Evolutionary conservation across 2,888 invertebrate species (phyloP), one percentile per base, ranked within the genome.

Genomic region (Apeira syringaria): DNA sequence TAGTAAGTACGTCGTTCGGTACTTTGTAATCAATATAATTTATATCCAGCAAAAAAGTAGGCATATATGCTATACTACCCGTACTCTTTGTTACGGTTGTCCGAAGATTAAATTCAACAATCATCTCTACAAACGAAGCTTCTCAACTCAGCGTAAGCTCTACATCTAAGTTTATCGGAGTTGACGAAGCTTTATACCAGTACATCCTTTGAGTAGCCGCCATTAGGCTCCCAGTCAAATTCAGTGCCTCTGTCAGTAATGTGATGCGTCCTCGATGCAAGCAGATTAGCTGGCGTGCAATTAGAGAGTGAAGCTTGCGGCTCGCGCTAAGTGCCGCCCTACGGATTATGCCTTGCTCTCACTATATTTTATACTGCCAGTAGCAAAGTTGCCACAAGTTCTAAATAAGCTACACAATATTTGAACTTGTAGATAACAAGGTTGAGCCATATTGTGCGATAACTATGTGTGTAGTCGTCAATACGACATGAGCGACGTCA

Each of bases 251-350:
- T 59, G 59, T 56, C 49, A 53, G 58, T 66, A 69, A 80, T 76
- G 63, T 64, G 70, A 76, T 78, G 80, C 80, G 75, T 80, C 77
- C 55, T 65, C 67, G 78, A 75, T 65, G 68, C 79, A 81, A 80
- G 82, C 84, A 87, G 89, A 84, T 88, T 86, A 86, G 78, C 78
- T 74, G 70, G 67, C 68, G 68, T 74, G 80, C 87, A 82, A 85
- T 89, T 87, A 86, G 80, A 79, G 80, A 72, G 70, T 61, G 67
- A 72, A 69, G 84, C 77, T 86, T 84, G 88, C 61, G 86, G 86
- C 70, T 67, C 68, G 61, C 70, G 61, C 76, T 87, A 84, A 87
- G 89, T 88, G 88, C 82, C 74, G 79, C 68, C 75, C 74, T 72
- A 71, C 76, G 80, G 88, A 88, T 87, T 87, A 86, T 76, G 83